Conservation (phyloP, 1,140 invertebrate genomes). For the Caenorhabditis latens region DNA sequence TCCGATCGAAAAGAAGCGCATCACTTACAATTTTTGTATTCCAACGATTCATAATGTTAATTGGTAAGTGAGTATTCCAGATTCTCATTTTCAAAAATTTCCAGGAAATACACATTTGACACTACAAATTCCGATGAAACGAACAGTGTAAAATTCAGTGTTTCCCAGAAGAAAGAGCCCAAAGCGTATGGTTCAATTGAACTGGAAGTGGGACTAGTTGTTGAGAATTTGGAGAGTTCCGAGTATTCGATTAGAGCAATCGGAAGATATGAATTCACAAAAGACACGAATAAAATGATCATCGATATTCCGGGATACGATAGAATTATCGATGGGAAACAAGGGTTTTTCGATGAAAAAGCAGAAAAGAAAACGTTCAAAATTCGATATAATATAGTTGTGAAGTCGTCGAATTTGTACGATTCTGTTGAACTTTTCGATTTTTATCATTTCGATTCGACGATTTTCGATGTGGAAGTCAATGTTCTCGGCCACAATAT, state of each 20-base stretch:
- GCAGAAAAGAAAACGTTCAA: neutral
- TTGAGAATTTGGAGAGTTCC: neutral
- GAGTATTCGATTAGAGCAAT: neutral
- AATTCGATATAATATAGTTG: neutral
- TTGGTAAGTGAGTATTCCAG: neutral
- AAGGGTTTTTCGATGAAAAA: neutral
- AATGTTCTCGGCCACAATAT: neutral
- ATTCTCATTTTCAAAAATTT: neutral
- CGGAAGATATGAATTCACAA: neutral
- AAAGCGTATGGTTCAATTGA: neutral
- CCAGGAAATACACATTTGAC: neutral
- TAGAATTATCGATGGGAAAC: neutral
- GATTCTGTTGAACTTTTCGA: constrained; percentile 14
- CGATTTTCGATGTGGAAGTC: neutral
- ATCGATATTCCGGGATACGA: neutral
- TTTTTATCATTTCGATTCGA: neutral
- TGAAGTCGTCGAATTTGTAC: neutral
- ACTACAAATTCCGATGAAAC: neutral
- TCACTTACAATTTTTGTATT: neutral
- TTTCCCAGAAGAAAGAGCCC: neutral
- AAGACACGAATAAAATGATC: neutral
- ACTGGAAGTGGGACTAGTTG: neutral
- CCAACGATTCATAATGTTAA: neutral
- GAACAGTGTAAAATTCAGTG: neutral
- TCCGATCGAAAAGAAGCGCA: neutral